These are phyloP conservation scores for Caretta caretta DNA, from an alignment of 2,113 vertebrate genomes.

Conservation along the genomic window DNA sequence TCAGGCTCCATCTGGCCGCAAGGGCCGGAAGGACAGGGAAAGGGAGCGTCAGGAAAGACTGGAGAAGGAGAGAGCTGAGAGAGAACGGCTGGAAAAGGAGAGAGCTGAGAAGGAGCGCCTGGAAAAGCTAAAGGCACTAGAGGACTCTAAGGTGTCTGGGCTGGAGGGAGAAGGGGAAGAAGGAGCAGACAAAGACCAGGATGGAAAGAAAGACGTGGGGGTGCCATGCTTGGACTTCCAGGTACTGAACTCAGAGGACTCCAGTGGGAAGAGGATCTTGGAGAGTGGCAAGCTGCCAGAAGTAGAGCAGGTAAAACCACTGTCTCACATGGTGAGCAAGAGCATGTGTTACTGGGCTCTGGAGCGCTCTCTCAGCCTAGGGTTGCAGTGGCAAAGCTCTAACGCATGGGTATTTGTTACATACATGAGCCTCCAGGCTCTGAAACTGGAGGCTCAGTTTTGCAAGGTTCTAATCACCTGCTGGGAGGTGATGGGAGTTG, in stretches of 20 bases:
- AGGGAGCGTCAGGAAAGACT: conserved; percentile 65
- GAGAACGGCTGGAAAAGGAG: conserved; percentile 69
- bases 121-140: conserved; percentile 60
- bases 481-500: neutral
- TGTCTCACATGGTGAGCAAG: neutral
- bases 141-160: conserved; percentile 34
- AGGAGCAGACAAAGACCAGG: neutral
- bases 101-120: conserved; percentile 49
- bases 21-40: conserved; percentile 76
- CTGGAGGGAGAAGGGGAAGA: conserved; percentile 38
- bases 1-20: conserved; percentile 71
- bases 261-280: conserved; percentile 70
- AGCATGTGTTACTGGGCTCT: rapidly evolving
- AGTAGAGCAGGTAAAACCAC: conserved; percentile 74
- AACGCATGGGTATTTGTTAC: neutral
- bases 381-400: neutral
- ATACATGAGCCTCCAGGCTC: no score
- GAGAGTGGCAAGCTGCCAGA: conserved; percentile 75
- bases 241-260: conserved; percentile 50
- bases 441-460: rapidly evolving
- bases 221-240: conserved; percentile 84
- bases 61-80: conserved; percentile 75
- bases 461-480: neutral
- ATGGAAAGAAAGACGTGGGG: conserved; percentile 29
- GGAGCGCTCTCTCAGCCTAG: neutral